Evolutionary conservation across 2,113 vertebrate genomes (phyloP), one percentile per base, ranked within the genome.

Genomic region (Ceuthmochares aereus): DNA sequence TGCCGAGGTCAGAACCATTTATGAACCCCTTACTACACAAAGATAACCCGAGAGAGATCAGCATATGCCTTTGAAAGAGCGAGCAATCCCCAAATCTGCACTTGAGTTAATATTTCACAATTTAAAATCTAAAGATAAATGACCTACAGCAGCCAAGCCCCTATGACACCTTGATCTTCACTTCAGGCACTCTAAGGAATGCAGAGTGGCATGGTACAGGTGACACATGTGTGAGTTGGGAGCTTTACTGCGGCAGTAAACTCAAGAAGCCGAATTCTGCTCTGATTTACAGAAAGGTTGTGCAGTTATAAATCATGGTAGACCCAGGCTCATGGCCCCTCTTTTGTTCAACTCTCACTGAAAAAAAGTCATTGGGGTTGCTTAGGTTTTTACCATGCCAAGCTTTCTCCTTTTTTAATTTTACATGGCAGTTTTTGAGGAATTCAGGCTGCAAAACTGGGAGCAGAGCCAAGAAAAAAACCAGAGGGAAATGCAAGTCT

Each of bases 161-260:
- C 26, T 76, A 55, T 63, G 80, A 59, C 51, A 15, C 2, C 76
- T 49, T 51, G 17, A 1, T 27, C 56, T 32, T 84, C 27, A 3
- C 14, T 75, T 63, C 52, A 29, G 76, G 79, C 32, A 7, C 26
- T 2, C 2, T 14, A 7, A 55, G 47, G 49, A 19, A 32, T 0
- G 19, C 43, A 23, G n/a, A 52, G 23, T 2, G 2, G 43, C 13
- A 13, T 10, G 10, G 4, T 1, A 9, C 2, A 0, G 25, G 14
- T 32, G 55, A 25, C 51, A 37, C 26, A 12, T 2, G 2, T 4
- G 63, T 2, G 4, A 43, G 47, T 0, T 26, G 42, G 47, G 55
- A 90, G 23, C 10, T 84, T 47, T 21, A 80, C 83, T 67, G 16
- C 10, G 42, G 37, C n/a, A 47, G 18, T 7, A 47, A 55, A 56